Percentiles rank a stretch among this genome's conserved stretches.
Conservation (phyloP, 2,888 invertebrate species). For the Drosophila atroscutellata region DNA sequence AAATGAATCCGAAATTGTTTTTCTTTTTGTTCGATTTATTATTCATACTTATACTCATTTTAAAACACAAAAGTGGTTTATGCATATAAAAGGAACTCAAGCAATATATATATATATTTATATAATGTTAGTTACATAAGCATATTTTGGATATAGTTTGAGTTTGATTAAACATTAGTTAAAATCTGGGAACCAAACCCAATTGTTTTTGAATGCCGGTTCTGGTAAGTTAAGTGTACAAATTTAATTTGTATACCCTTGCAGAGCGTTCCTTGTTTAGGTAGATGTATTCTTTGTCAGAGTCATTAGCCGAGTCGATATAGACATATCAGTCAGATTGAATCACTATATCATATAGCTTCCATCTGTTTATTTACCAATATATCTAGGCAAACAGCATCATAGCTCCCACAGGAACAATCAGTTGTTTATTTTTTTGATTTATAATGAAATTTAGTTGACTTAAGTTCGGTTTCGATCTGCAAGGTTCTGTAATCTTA, state of each 20-base stretch:
- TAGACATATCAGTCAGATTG: neutral
- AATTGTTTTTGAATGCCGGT: neutral
- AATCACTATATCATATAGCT: neutral
- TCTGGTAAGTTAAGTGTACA: neutral
- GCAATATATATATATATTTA: neutral
- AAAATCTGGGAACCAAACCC: neutral
- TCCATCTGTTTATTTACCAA: neutral
- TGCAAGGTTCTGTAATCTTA: neutral
- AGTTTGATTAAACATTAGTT: conserved; percentile 14
- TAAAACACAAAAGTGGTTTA: neutral
- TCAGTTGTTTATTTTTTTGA: neutral
- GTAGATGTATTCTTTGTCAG: neutral
- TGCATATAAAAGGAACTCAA: neutral
- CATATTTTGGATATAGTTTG: neutral
- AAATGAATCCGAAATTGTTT: conserved; percentile 14
- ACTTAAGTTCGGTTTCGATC: neutral
- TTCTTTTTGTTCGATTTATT: conserved; percentile 1
- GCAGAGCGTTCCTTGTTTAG: neutral
- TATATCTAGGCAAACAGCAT: neutral
- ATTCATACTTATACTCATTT: neutral
- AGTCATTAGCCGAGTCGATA: neutral
- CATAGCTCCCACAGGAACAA: neutral
- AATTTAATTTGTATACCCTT: neutral
- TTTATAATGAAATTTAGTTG: neutral
- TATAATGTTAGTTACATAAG: neutral